Conservation (phyloP, 2,113 vertebrate species). For the Bos taurus region ARS-UCD2.0 NC_037349.1:33523001-33523500, state of each 20-base stretch:
- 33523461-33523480: neutral
- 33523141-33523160: neutral
- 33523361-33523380: neutral
- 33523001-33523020: neutral
- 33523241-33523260: neutral
- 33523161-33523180: neutral
- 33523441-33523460: neutral
- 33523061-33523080: neutral
- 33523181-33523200: neutral
- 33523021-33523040: neutral
- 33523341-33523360: conserved; percentile 34
- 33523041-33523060: neutral
- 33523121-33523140: neutral
- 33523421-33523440: neutral
- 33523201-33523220: neutral
- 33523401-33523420: neutral
- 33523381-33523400: conserved; percentile 21
- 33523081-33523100: neutral
- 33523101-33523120: neutral
- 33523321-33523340: neutral
- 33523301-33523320: neutral
- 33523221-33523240: neutral
- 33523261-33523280: neutral
- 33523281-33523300: neutral
- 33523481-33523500: neutral